phyloP scores from a whole-genome alignment of 1,140 invertebrate species.

The Mercenaria mercenaria region DNA sequence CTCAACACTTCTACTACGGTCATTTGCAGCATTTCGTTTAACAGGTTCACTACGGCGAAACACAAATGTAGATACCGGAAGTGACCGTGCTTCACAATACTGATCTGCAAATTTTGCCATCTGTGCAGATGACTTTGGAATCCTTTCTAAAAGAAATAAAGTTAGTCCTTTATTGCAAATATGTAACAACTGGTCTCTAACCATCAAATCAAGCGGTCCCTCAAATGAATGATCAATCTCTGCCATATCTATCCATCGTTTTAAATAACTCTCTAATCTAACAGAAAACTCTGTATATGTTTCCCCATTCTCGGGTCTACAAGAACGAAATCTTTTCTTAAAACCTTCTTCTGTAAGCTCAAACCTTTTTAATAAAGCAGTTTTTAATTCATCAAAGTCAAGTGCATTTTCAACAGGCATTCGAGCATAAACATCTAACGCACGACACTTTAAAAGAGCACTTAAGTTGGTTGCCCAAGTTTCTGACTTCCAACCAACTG shows the following conservation, averaged over 20 bases:
- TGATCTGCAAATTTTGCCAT: slow-evolving; percentile 64
- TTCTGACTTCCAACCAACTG: slow-evolving; percentile 20
- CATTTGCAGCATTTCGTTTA: not conserved
- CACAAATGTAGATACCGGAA: not conserved
- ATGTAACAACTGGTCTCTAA: slow-evolving; percentile 44
- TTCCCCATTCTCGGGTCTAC: slow-evolving; percentile 66
- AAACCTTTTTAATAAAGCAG: slow-evolving; percentile 68
- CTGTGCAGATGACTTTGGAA: slow-evolving; percentile 30
- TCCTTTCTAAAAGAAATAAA: slow-evolving; percentile 44
- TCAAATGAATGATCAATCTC: not conserved
- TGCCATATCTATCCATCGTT: slow-evolving; percentile 22
- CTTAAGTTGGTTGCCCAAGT: slow-evolving; percentile 62
- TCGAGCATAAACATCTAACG: slow-evolving; percentile 68
- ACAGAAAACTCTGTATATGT: slow-evolving; percentile 43
- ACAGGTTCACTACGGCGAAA: not conserved
- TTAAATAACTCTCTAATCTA: slow-evolving; percentile 13
- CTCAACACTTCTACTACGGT: not conserved
- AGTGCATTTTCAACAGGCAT: slow-evolving; percentile 57
- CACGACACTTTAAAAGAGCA: slow-evolving; percentile 65
- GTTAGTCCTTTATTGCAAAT: slow-evolving; percentile 4
- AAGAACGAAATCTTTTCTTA: slow-evolving; percentile 35
- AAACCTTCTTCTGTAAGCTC: slow-evolving; percentile 71
- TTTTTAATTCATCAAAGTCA: slow-evolving; percentile 68
- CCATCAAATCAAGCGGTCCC: not conserved
- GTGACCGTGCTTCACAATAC: slow-evolving; percentile 47